phyloP scores from a whole-genome alignment of 1,140 invertebrate genomes.

The Drosophila chauvacae region DNA sequence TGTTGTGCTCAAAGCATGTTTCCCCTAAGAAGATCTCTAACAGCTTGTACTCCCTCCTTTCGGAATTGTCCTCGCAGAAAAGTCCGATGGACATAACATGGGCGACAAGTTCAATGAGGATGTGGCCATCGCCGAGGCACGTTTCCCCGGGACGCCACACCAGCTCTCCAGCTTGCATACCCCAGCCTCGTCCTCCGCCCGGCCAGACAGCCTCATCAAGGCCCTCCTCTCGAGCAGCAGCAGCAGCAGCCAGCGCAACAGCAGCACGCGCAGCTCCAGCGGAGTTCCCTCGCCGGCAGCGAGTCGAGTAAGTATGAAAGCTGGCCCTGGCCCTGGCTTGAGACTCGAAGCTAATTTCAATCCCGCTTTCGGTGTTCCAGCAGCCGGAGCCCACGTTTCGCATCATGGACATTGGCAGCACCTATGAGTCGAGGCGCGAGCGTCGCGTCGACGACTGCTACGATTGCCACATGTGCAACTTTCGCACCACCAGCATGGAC shows the following conservation, averaged over 20 bases:
- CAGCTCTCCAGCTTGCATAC: neutral
- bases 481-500: slow-evolving; percentile 65
- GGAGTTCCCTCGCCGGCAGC: slow-evolving; percentile 5
- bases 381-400: slow-evolving; percentile 54
- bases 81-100: slow-evolving; percentile 45
- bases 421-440: neutral
- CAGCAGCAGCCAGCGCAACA: slow-evolving; percentile 33
- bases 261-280: slow-evolving; percentile 6
- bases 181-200: neutral
- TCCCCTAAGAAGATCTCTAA: neutral
- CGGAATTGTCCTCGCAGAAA: slow-evolving; percentile 21
- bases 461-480: slow-evolving; percentile 56
- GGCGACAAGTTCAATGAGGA: slow-evolving; percentile 61
- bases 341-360: neutral
- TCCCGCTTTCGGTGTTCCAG: neutral
- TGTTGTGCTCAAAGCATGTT: neutral
- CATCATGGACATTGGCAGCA: slow-evolving; percentile 63
- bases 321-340: slow-evolving; percentile 24
- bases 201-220: slow-evolving; percentile 61
- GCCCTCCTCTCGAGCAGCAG: slow-evolving; percentile 56
- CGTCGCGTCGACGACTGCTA: slow-evolving; percentile 28
- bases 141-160: neutral
- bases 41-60: neutral
- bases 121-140: slow-evolving; percentile 36
- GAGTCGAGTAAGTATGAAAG: neutral